Conservation (phyloP, 2,888 invertebrate genomes). For the Erannis defoliaria region DNA sequence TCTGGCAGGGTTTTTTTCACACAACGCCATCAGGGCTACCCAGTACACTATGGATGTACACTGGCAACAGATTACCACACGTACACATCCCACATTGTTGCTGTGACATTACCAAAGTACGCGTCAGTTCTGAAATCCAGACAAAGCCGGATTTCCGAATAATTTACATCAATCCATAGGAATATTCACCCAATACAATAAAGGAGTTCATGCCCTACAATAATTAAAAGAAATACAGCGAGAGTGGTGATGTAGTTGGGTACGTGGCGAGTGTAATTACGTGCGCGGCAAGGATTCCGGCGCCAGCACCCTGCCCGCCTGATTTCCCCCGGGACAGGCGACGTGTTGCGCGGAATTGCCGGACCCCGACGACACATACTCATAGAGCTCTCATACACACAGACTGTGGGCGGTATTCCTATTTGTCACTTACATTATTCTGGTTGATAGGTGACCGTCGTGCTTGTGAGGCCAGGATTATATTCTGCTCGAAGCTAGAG, state of each 20-base stretch:
- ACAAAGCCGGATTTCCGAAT: too few relatives aligned
- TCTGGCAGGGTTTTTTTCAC: too few relatives aligned
- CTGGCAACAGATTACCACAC: too few relatives aligned
- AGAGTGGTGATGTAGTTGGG: neutral
- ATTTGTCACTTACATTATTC: neutral
- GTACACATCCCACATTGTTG: too few relatives aligned
- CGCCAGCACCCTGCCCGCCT: conserved; percentile 34
- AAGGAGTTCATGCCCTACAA: neutral
- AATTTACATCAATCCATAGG: too few relatives aligned
- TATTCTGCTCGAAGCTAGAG: too few relatives aligned
- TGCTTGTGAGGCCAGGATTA: too few relatives aligned
- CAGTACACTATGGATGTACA: too few relatives aligned
- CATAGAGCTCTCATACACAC: conserved; percentile 21
- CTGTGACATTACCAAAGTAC: too few relatives aligned
- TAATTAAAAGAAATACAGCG: conserved; percentile 14
- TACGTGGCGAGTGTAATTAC: conserved; percentile 45
- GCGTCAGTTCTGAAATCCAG: too few relatives aligned
- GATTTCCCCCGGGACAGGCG: conserved; percentile 45
- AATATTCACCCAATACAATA: too few relatives aligned
- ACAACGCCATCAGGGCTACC: too few relatives aligned
- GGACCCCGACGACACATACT: conserved; percentile 17
- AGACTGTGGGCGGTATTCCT: neutral
- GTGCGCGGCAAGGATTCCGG: conserved; percentile 35
- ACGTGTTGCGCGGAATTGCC: conserved; percentile 32
- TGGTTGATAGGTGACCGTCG: neutral